Conservation (phyloP, 2,113 vertebrate genomes). For the Microtus richardsoni region DNA sequence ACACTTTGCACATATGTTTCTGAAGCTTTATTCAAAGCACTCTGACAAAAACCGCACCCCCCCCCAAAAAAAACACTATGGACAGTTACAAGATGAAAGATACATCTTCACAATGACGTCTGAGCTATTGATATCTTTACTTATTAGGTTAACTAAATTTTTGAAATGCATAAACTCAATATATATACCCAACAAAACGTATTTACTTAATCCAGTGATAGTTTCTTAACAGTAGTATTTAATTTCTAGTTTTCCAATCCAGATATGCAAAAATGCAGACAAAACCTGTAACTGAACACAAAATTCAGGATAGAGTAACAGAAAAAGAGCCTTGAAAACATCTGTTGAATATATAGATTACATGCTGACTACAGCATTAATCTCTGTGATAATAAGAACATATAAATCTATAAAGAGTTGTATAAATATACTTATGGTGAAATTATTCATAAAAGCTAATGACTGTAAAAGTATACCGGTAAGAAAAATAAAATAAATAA, state of each 20-base stretch:
- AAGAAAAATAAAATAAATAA: neutral
- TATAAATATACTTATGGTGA: neutral
- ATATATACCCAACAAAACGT: neutral
- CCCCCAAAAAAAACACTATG: neutral
- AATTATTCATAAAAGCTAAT: neutral
- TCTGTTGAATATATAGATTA: neutral
- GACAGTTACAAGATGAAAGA: neutral
- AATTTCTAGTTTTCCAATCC: neutral
- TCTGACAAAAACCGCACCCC: neutral
- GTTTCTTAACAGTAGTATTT: neutral
- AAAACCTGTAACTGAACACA: neutral
- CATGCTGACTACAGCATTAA: neutral
- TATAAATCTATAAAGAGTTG: neutral
- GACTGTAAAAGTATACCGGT: neutral
- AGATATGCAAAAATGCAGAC: neutral
- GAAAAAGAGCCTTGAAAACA: neutral
- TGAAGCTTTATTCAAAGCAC: neutral
- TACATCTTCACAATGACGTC: neutral
- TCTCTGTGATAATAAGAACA: neutral
- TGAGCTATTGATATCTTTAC: neutral
- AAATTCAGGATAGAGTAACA: neutral
- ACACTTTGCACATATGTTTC: neutral
- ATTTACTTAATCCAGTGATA: neutral
- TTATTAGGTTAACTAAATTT: neutral
- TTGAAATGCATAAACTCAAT: neutral